Evolutionary conservation across 2,888 invertebrate genomes (phyloP), one percentile per base, ranked within the genome.

Genomic region (Drosophila ezoana): DNA sequence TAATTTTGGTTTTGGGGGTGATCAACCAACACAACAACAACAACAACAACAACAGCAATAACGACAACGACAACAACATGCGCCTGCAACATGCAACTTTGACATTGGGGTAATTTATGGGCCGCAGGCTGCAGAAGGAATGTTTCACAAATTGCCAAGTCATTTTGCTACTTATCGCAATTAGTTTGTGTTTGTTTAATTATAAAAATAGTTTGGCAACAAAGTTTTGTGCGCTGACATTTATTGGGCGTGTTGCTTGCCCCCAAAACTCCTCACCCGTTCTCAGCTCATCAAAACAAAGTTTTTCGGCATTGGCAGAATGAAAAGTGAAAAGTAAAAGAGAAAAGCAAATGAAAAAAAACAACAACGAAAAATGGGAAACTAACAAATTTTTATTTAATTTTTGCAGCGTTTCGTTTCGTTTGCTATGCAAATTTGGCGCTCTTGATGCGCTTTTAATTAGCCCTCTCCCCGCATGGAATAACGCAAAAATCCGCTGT

Each of bases 371-470:
- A 70, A 54, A 77, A 58, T 52, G 54, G 49, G 48, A 68, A 78
- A 73, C 64, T 78, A 69, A 53, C 44, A 81, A 28, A 87, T 69
- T 87, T 77, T 70, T 81, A 87, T 85, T 85, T 81, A 76, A 75
- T 76, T 81, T 87, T 64, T 62, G 56, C 65, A 35, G 63, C 87
- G 71, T 76, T 80, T 69, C 87, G 85, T 81, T 85, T 86, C 88
- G 88, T 88, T 88, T 86, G 87, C 77, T 83, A 86, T 82, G 88
- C 82, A 87, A 82, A 82, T 82, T 87, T 64, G 66, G 56, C 65
- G 79, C 86, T 69, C 81, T 82, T 87, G 88, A 82, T 87, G 88
- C 71, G 86, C 86, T 82, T 87, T 82, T 87, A 87, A 82, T 82
- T 85, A 82, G 82, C 76, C 67, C 57, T 16, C 52, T 13, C 33